Base-by-base conservation (phyloP, 2,113 vertebrate genomes). In the Corythornis vintsioides region DNA sequence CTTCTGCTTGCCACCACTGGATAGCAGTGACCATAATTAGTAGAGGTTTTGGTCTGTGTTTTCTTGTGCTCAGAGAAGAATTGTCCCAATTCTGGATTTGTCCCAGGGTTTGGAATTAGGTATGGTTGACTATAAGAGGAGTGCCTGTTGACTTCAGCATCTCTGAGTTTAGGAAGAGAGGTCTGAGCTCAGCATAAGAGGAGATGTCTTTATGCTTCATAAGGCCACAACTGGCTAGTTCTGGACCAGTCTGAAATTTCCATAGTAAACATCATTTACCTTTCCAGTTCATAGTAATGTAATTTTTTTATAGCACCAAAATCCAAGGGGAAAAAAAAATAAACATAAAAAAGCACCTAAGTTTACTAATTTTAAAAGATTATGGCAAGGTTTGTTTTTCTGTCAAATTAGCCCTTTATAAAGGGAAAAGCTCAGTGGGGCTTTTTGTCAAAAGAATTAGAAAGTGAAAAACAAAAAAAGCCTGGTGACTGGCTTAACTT, bases 351-450 rank as follows among this genome's bases (percentile, higher is more conserved):
- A 63, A 47, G 43, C 72, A 85, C 91, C 70, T 84, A 92, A 84
- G 86, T 90, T 95, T 85, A 50, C 60, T 25, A 25, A 91, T 95
- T 92, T 96, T 84, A 89, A 94, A 97, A 60, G 60, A 64, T 89
- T 48, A 56, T 53, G 79, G 56, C 86, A 91, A 94, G 88, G 86
- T 90, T 96, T 97, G 94, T 94, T 97, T 97, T 97, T 91, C 91
- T 90, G 74, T 89, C 26, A 83, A 29, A 88, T 93, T 79, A 63
- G 35, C 90, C 75, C 42, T 94, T 94, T 90, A 66, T 71, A 70
- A 79, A 50, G 38, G 60, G 77, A 94, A 87, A 80, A 61, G 59
- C 72, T 94, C 29, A 12, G 40, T 57, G 72, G 42, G 43, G 3
- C 43, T 78, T 94, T 88, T 86, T 74, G 13, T 86, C 55, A 57